Evolutionary conservation across 2,888 invertebrate genomes (phyloP).

Genomic region (Arctia plantaginis): DNA sequence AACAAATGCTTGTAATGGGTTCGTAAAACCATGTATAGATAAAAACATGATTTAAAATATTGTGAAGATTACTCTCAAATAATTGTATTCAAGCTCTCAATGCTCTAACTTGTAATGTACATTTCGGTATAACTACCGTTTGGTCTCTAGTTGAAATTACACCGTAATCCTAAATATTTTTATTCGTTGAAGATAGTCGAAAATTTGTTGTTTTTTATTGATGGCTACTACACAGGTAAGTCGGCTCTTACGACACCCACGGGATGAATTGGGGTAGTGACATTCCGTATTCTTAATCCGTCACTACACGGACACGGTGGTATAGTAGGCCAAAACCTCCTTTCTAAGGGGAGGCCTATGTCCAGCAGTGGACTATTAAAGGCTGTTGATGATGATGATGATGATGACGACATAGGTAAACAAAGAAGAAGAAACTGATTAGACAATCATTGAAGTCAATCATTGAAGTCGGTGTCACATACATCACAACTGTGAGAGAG

Average conservation of each 20-base stretch:
- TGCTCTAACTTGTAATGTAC: neutral
- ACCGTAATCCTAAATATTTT: too few relatives aligned
- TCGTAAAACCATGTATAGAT: constrained; percentile 6
- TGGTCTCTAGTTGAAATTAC: neutral
- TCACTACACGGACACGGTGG: too few relatives aligned
- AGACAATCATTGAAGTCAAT: neutral
- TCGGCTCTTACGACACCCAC: too few relatives aligned
- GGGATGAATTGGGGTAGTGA: too few relatives aligned
- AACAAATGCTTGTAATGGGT: constrained; percentile 1
- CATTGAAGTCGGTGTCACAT: neutral
- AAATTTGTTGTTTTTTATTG: neutral
- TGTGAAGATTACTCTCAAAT: neutral
- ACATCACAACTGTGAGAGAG: neutral
- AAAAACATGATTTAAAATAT: constrained; percentile 5
- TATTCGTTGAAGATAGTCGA: neutral
- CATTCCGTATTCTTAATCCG: too few relatives aligned
- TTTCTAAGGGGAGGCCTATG: too few relatives aligned
- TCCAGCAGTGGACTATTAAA: too few relatives aligned
- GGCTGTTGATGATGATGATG: too few relatives aligned
- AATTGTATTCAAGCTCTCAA: too few relatives aligned
- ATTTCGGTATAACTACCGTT: neutral
- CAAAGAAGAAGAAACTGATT: neutral
- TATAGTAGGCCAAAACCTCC: too few relatives aligned
- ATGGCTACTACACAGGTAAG: neutral
- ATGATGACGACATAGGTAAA: neutral